A percentile compares a stretch with the other conserved stretches of the same genome.
Evolutionary conservation across 2,797 vertebrate species (phyloP).

Genomic region (Tympanoctomys barrerae): DNA sequence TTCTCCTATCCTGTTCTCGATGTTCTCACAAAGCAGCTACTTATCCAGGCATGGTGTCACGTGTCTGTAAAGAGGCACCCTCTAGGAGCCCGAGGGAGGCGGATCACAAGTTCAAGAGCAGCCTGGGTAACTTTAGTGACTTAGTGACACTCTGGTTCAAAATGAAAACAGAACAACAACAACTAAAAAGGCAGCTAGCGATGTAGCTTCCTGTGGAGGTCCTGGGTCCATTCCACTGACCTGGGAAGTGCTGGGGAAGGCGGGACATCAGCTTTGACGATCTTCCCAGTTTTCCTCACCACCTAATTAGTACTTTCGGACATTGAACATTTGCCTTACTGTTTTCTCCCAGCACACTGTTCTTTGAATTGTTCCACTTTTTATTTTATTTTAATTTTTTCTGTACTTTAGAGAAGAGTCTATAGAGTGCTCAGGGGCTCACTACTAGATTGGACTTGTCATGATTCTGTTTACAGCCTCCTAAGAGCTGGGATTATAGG

Average conservation of each 20-base stretch:
- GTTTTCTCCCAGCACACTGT: background rate
- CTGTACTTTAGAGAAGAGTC: too few species aligned
- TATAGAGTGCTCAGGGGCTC: too few species aligned
- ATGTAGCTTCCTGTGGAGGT: background rate
- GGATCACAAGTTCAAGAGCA: background rate
- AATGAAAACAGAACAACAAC: background rate
- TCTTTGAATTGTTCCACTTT: background rate
- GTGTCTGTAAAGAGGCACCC: background rate
- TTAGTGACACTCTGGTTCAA: background rate
- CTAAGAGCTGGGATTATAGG: too few species aligned
- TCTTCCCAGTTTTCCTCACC: background rate
- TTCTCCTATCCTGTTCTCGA: background rate
- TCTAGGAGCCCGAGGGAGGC: background rate
- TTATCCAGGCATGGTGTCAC: background rate
- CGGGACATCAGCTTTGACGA: rapidly evolving
- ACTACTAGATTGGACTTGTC: too few species aligned
- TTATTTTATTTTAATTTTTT: too few species aligned
- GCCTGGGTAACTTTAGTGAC: background rate
- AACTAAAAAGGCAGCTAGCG: too few species aligned
- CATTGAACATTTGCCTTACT: background rate
- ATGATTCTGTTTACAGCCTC: too few species aligned
- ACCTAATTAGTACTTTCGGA: background rate
- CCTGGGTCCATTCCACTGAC: background rate
- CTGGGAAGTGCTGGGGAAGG: background rate
- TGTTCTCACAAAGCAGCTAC: background rate